Evolutionary conservation across 2,888 invertebrate genomes (phyloP), one percentile per base, ranked within the genome.

Genomic region (Lepidonotus clava): DNA sequence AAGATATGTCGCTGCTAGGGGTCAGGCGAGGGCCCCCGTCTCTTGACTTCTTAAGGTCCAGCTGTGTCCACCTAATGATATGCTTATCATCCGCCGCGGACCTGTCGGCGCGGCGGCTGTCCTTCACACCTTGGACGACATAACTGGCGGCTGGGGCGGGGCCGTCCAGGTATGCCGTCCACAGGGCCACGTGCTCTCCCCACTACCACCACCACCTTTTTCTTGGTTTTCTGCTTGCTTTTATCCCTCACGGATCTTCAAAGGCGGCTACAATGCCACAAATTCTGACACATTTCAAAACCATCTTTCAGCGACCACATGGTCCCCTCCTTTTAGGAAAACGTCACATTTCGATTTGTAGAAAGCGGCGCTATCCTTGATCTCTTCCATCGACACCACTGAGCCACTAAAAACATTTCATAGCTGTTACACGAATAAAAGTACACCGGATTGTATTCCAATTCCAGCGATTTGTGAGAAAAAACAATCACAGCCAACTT

Each of bases 21-120:
- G 76, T 76, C 76, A 76, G 38, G 21, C 51, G 11, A n/a, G n/a
- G 61, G 8, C 36, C 71, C 71, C 71, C 71, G 28, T 32, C 61
- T 5, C 71, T 34, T 71, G 71, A 71, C 80, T 51, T 80, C 80
- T 80, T 41, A 46, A 21, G 6, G 41, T 2, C 46, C 80, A 80
- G 80, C 80, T 80, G 80, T 34, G 46, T 21, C 80, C 80, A 41
- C 51, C 28, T 80, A 80, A 80, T 80, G 80, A 80, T 80, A 80
- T 80, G 80, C 80, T 28, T 18, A 34, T 71, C 71, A 71, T 71
- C 38, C 38, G 34, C 36, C 18, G 24, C 24, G 24, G 56, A 24
- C 56, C 18, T n/a, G n/a, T n/a, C 56, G 5, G 21, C 71, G 21
- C 46, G 32, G 41, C 46, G 18, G 46, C 51, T 46, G 18, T n/a